phyloP scores from a whole-genome alignment of 1,140 invertebrate species.

The Pseudomyrmex flavicornis region DNA sequence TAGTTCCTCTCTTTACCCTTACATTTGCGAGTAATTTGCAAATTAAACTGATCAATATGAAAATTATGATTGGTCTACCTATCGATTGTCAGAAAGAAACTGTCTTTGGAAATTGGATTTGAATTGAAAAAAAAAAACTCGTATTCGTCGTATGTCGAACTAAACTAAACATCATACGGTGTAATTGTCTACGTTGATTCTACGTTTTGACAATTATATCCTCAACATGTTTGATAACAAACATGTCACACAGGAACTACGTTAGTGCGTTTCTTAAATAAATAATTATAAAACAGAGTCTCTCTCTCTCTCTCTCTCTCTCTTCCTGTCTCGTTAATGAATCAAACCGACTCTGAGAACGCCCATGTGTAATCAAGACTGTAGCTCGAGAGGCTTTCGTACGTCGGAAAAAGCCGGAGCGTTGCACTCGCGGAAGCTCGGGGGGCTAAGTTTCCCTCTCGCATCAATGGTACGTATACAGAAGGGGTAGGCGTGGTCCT shows the following conservation, averaged over 20 bases:
- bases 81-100: background rate
- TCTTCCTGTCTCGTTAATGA: background rate
- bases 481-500: slow-evolving; percentile 78
- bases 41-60: background rate
- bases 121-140: background rate
- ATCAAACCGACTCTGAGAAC: background rate
- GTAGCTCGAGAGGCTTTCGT: slow-evolving; percentile 29
- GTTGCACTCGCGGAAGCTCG: slow-evolving; percentile 44
- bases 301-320: too few relatives aligned
- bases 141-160: background rate
- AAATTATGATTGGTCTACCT: background rate
- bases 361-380: slow-evolving; percentile 27
- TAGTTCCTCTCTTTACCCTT: background rate
- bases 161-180: background rate
- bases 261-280: too few relatives aligned
- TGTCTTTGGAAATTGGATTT: background rate
- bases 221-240: too few relatives aligned
- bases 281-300: too few relatives aligned
- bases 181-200: background rate
- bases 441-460: slow-evolving; percentile 56
- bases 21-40: background rate
- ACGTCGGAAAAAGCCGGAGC: slow-evolving; percentile 51
- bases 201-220: background rate
- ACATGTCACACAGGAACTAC: too few relatives aligned
- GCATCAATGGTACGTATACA: slow-evolving; percentile 68